Percentiles rank a stretch among this genome's conserved stretches.
These are phyloP conservation scores for Atherinomorus stipes DNA, from an alignment of 2,113 vertebrate species.

Conservation along the genomic window DNA sequence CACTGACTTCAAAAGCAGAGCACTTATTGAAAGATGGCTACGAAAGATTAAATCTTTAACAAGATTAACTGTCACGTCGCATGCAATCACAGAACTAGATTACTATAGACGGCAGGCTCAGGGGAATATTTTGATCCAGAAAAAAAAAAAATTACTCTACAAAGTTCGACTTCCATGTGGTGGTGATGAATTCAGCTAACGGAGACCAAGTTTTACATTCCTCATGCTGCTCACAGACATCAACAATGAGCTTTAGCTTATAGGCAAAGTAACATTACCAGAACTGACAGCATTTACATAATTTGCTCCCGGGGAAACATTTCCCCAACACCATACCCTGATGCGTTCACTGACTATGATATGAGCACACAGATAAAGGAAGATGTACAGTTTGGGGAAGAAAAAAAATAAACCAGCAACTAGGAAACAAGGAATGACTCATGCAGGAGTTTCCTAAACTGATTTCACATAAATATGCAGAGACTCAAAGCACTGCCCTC, in stretches of 20 bases:
- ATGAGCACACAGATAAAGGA: background rate
- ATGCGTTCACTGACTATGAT: constrained; percentile 17
- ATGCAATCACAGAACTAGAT: constrained; percentile 10
- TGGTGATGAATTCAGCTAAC: background rate
- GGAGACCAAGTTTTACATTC: background rate
- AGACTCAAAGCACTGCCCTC: constrained; percentile 5
- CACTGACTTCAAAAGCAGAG: constrained; percentile 62
- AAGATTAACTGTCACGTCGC: constrained; percentile 47
- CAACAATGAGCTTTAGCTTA: background rate
- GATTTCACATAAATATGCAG: background rate
- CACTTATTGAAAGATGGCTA: constrained; percentile 60
- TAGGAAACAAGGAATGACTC: constrained; percentile 9
- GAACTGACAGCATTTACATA: constrained; percentile 37
- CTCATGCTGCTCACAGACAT: background rate
- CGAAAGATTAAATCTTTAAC: constrained; percentile 51
- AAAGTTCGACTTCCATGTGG: background rate
- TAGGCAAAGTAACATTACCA: background rate
- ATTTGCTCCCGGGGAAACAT: constrained; percentile 15
- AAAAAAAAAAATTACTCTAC: background rate
- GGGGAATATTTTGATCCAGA: background rate
- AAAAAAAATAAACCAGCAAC: no score
- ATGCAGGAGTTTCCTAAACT: background rate
- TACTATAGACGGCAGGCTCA: no score
- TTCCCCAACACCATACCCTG: constrained; percentile 1
- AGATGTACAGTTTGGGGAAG: background rate